Evolutionary conservation across 2,888 invertebrate genomes (phyloP), one percentile per base, ranked within the genome.

Genomic region (Diarsia dahlii): DNA sequence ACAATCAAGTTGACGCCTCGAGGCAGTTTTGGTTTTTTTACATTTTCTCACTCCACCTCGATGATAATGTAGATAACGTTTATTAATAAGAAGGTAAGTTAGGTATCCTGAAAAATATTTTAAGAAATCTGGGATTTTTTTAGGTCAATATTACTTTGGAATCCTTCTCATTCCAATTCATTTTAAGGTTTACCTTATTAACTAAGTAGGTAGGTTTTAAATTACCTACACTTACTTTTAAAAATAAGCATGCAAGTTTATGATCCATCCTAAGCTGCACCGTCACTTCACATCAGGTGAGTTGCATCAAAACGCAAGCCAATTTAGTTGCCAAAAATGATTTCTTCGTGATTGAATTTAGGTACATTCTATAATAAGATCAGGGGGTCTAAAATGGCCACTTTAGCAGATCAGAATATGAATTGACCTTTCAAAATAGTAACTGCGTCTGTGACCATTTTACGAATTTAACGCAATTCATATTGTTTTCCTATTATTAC

Each of bases 41-140:
- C n/a, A 67, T 81, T 80, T 84, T 78, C 10, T 71, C 65, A 74
- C 64, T 81, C 54, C 69, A 73, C 48, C 54, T 62, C 56, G 80
- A 81, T 78, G 78, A 75, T 81, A 82, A 88, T 84, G 71, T 80
- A 74, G 74, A 86, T 85, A 86, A 79, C 39, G 80, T 81, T 85
- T 87, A 71, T 62, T 50, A 54, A n/a, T 62, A 28, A 85, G 77
- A 78, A 68, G 72, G 69, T 75, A 20, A 23, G 72, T 62, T 68
- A 80, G 50, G 28, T 63, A 52, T 23, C 10, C 5, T 65, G 62
- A 20, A 46, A 13, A 70, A 76, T 82, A 60, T 74, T 80, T 69
- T 48, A 28, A 20, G 52, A 76, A 67, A 66, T 58, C 48, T 64
- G 45, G 52, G 71, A 10, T 9, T 10, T 18, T 52, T 20, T 58